Base-by-base conservation (phyloP, 2,113 vertebrate genomes). In the Microcebus ravelobensis region DNA sequence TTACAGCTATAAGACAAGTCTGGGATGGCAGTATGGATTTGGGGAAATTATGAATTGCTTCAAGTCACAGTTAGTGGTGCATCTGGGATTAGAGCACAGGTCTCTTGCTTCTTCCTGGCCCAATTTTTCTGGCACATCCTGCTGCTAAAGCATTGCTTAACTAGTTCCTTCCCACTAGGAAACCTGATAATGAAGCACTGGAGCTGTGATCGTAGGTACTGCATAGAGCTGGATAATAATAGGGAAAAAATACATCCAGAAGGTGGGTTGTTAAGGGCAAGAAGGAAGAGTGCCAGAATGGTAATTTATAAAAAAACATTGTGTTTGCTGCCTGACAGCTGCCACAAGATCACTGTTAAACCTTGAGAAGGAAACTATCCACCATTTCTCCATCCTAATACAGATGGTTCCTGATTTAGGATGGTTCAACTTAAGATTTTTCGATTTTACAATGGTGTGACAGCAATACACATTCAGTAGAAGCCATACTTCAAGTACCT, bases 111-210 rank as follows among this genome's bases (percentile, higher is more conserved):
- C 77, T 34, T 94, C 23, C 23, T 9, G 39, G 59, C 82, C 39
- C 50, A 25, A 1, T 71, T 77, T 55, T 87, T 63, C 83, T 95
- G 92, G 73, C 31, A 27, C 42, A 6, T 92, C 80, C 73, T 77
- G 85, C 97, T 95, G 92, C 85, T 95, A 70, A 90, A 88, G 67
- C 76, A 36, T 50, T 9, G 27, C 65, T 71, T 90, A 77, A 85
- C 94, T 93, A 79, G 77, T 79, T 87, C 73, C 57, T 25, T 76
- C 92, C 84, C 91, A 15, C 57, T 52, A 90, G 95, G 93, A 85
- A 59, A 76, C 67, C 45, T 15, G n/a, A 83, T 97, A 89, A 91
- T 93, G 91, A 97, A 50, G 76, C 81, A 9, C 8, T n/a, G 57
- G 84, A n/a, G 7, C 55, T 1, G 0, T 85, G 42, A 8, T 59